Base-by-base conservation (phyloP, 2,113 vertebrate species). In the Equus przewalskii region DNA sequence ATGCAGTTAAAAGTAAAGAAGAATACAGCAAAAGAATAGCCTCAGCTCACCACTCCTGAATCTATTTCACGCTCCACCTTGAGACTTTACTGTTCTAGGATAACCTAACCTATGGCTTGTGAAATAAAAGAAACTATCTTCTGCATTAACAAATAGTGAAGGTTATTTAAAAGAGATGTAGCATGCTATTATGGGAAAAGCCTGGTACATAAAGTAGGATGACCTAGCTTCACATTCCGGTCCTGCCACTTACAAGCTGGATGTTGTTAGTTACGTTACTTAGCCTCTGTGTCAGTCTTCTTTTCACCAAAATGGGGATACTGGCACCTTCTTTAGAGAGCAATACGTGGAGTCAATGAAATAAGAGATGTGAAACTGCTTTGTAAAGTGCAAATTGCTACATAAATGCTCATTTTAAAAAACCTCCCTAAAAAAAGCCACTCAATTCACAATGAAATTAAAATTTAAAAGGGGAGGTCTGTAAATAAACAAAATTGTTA, bases 11-110 rank as follows among this genome's bases (percentile, higher is more conserved):
- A 41, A 41, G 3, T 41, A 41, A 41, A 41, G 36, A 41, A 49
- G 56, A 96, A 89, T n/a, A 76, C 8, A 86, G 58, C 44, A 82
- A 93, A 95, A 54, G 82, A 72, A 70, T 30, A 96, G 28, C n/a
- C 24, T 96, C 7, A 58, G 22, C 41, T 72, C 13, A 51, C 65
- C 96, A 69, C 44, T 82, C 16, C 54, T 93, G 30, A 90, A 80
- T 85, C 92, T n/a, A 64, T 84, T 93, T 93, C 62, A 78, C 49
- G 19, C 62, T 94, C 51, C 36, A 16, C 60, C 64, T 89, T 69
- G 44, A 69, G 58, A 91, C 14, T 79, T 95, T 54, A 56, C 15
- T 3, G 54, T 90, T 56, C 79, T 44, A 75, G 21, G 16, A 54
- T 58, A 58, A 91, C 33, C 28, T 73, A 69, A 64, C 19, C 9